Evolutionary conservation across 2,113 vertebrate genomes (phyloP).

Genomic region (Zapus hudsonius): DNA sequence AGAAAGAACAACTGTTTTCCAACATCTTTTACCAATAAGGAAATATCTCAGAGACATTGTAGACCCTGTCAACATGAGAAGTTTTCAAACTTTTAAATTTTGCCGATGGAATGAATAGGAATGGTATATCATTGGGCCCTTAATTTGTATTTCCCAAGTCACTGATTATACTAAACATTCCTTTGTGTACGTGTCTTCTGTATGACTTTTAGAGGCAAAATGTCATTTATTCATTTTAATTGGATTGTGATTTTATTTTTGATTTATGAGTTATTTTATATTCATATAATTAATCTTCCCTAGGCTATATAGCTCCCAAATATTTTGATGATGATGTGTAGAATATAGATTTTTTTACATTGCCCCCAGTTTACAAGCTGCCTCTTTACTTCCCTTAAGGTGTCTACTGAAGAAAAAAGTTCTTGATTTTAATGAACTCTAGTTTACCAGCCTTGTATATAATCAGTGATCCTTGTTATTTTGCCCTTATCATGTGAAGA

Average conservation of each 20-base stretch:
- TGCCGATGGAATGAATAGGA: neutral
- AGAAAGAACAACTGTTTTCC: constrained; percentile 20
- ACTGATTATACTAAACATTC: neutral
- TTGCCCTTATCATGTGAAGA: neutral
- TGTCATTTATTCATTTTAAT: constrained; percentile 10
- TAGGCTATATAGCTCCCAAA: neutral
- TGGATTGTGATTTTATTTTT: constrained; percentile 24
- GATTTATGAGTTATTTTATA: neutral
- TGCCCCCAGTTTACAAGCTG: neutral
- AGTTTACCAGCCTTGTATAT: neutral
- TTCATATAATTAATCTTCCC: constrained; percentile 7
- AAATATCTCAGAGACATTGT: neutral
- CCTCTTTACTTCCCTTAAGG: constrained; percentile 19
- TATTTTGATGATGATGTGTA: neutral
- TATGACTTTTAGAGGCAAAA: neutral
- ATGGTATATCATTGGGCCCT: neutral
- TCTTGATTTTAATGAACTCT: constrained; percentile 18
- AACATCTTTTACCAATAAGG: neutral
- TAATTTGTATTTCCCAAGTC: neutral
- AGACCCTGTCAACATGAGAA: neutral
- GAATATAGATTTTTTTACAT: neutral
- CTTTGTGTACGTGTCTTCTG: neutral
- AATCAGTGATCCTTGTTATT: neutral
- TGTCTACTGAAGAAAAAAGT: constrained; percentile 1
- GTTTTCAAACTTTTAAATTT: constrained; percentile 34